phyloP scores from a whole-genome alignment of 2,113 vertebrate genomes.

The Nipponia nippon region DNA sequence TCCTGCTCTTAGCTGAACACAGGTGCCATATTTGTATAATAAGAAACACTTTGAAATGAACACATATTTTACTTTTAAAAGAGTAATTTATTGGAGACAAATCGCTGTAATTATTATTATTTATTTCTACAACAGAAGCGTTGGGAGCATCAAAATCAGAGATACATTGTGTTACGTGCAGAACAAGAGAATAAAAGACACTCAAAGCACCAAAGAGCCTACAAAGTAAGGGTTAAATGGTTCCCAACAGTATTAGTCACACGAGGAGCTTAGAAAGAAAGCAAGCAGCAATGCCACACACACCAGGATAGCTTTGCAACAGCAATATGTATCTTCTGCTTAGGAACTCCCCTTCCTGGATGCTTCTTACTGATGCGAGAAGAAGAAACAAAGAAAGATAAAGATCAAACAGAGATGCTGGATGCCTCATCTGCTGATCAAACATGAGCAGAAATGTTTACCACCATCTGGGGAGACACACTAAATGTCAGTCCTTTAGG shows the following conservation, averaged over 20 bases:
- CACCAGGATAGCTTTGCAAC: background rate
- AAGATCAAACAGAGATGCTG: background rate
- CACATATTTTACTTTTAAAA: background rate
- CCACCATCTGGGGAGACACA: background rate
- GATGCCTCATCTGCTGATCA: background rate
- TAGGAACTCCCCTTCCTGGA: background rate
- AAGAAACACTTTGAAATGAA: background rate
- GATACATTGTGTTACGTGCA: background rate
- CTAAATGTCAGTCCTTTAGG: background rate
- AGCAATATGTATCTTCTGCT: background rate
- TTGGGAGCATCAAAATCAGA: background rate
- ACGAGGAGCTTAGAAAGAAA: background rate
- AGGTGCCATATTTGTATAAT: constrained; percentile 2
- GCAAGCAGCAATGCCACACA: background rate
- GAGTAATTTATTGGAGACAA: background rate
- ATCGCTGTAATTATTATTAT: background rate
- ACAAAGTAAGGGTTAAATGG: background rate
- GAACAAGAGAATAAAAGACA: background rate
- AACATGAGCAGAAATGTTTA: background rate
- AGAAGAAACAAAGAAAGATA: background rate
- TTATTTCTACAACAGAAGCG: background rate
- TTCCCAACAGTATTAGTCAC: background rate
- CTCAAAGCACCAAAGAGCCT: background rate
- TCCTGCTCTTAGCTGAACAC: background rate
- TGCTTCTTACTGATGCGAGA: background rate